Evolutionary conservation across 2,797 vertebrate genomes (phyloP).

Genomic region (Vireo griseus): DNA sequence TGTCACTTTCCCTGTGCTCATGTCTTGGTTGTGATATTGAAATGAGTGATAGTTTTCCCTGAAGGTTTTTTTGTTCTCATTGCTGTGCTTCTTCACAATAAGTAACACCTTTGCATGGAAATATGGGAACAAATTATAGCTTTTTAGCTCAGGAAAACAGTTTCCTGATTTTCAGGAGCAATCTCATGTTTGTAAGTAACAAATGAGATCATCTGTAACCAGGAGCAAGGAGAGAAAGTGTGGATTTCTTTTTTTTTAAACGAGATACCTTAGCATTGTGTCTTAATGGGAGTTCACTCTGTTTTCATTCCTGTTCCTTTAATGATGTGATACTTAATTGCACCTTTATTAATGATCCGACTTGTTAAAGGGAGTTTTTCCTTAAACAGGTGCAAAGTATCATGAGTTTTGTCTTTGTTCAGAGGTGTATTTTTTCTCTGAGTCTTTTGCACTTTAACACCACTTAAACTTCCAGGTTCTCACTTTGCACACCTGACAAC

Average conservation of each 20-base stretch:
- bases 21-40: slow-evolving; percentile 56
- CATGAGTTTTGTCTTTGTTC: slow-evolving; percentile 43
- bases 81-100: background rate
- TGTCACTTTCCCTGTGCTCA: slow-evolving; percentile 38
- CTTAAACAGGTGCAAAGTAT: slow-evolving; percentile 63
- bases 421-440: slow-evolving; percentile 20
- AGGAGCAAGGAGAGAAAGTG: background rate
- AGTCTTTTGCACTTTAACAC: slow-evolving; percentile 40
- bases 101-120: background rate
- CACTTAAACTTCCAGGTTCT: background rate
- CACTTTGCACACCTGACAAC: background rate
- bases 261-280: background rate
- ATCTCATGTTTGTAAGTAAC: background rate
- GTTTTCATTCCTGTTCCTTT: slow-evolving; percentile 22
- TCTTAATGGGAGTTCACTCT: background rate
- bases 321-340: slow-evolving; percentile 53
- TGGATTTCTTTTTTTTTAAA: background rate
- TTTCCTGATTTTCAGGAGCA: background rate
- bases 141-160: background rate
- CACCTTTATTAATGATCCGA: slow-evolving; percentile 54
- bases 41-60: slow-evolving; percentile 24
- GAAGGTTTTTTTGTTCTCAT: slow-evolving; percentile 3
- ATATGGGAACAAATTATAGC: background rate
- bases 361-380: slow-evolving; percentile 18
- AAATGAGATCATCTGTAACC: background rate